Percentiles rank a stretch among this genome's conserved stretches.
These are phyloP conservation scores for Diachasmimorpha longicaudata DNA, from an alignment of 1,140 invertebrate genomes.

Conservation along the genomic window DNA sequence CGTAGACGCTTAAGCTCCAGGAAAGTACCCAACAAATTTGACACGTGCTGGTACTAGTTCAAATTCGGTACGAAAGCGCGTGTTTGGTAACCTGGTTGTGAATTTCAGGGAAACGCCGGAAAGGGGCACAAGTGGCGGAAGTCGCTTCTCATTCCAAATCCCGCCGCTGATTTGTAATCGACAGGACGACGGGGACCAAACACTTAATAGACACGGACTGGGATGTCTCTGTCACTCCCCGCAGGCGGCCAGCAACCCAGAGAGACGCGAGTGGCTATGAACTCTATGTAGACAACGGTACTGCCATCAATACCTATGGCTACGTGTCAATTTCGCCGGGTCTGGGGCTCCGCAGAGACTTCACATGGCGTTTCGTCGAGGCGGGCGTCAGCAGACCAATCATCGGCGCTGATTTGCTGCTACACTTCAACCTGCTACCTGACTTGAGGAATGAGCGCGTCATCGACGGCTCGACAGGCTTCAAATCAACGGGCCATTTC, in stretches of 20 bases:
- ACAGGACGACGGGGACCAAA: conserved; percentile 20
- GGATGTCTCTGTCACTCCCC: conserved; percentile 41
- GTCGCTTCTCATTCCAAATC: conserved; percentile 24
- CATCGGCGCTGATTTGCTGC: conserved; percentile 57
- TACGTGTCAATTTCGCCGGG: conserved; percentile 33
- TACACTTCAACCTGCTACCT: conserved; percentile 42
- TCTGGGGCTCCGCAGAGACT: conserved; percentile 34
- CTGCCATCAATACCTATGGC: conserved; percentile 50
- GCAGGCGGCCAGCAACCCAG: background rate
- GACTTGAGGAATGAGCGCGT: conserved; percentile 41
- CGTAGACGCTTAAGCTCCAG: conserved; percentile 30
- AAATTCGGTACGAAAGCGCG: conserved; percentile 28
- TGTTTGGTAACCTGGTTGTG: background rate
- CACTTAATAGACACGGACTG: conserved; percentile 45
- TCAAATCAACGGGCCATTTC: background rate
- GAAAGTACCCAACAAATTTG: no score
- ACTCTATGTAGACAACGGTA: conserved; percentile 30
- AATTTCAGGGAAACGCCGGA: conserved; percentile 22
- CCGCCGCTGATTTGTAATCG: conserved; percentile 33
- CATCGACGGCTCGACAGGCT: conserved; percentile 33
- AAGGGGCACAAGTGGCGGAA: no score
- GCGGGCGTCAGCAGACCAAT: conserved; percentile 52
- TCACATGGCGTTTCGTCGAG: conserved; percentile 55
- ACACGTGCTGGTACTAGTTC: conserved; percentile 20
- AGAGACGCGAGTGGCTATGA: conserved; percentile 24